Conservation (phyloP, 2,113 vertebrate species). For the Lates calcarifer region DNA sequence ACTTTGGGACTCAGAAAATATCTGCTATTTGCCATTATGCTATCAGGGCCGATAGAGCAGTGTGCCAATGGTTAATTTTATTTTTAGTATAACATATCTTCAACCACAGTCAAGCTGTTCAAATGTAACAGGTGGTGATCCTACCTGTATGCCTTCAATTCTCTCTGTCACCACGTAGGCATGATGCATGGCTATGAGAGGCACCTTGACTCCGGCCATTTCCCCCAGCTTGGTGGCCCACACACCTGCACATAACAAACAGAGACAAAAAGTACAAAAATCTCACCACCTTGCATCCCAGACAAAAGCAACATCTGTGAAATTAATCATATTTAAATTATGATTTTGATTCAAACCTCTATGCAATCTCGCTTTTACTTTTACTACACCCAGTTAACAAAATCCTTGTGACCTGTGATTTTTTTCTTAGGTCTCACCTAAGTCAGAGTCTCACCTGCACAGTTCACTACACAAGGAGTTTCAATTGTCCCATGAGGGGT, state of each 20-base stretch:
- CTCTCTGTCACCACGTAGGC: constrained; percentile 96
- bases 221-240: constrained; percentile 91
- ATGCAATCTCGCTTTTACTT: neutral
- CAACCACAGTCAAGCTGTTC: neutral
- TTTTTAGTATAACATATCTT: neutral
- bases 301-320: neutral
- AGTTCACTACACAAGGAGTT: constrained; percentile 94
- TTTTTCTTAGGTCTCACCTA: too few relatives aligned
- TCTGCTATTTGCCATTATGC: neutral
- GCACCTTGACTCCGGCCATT: constrained; percentile 94
- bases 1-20: too few relatives aligned
- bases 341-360: neutral
- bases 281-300: neutral
- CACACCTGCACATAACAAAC: constrained; percentile 84
- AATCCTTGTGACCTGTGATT: neutral
- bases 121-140: neutral
- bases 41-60: neutral
- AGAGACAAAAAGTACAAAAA: neutral
- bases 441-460: constrained; percentile 87
- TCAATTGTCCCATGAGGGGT: constrained; percentile 89
- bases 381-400: neutral
- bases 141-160: constrained; percentile 97
- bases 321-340: neutral
- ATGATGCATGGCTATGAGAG: constrained; percentile 94
- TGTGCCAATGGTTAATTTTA: neutral